Percentiles rank a stretch among this genome's conserved stretches.
Evolutionary conservation across 2,113 vertebrate species (phyloP).

Genomic region (Microcebus murinus): DNA sequence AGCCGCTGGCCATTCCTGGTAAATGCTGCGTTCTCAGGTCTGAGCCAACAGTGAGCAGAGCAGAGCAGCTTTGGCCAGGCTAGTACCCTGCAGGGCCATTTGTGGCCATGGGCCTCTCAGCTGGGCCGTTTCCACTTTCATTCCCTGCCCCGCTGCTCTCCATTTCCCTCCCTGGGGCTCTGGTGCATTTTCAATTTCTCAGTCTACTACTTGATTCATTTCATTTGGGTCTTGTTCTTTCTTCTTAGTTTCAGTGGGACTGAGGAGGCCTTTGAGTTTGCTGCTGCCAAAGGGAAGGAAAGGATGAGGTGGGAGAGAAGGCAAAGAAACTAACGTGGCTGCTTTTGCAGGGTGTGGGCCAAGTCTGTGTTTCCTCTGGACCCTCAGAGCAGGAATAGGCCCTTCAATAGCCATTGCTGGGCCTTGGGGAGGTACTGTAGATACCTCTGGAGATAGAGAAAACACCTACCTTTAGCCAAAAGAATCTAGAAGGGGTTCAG

Average conservation of each 20-base stretch:
- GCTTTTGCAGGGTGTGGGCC: neutral
- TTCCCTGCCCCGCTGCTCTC: constrained; percentile 17
- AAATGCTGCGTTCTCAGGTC: neutral
- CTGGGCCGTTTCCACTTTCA: constrained; percentile 59
- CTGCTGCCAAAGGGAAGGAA: neutral
- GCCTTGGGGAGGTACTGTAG: neutral
- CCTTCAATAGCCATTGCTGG: neutral
- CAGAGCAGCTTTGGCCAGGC: neutral
- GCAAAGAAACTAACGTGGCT: neutral
- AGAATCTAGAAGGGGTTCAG: neutral
- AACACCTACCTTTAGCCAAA: neutral
- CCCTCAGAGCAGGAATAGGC: neutral
- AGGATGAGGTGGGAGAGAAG: neutral
- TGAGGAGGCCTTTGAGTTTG: neutral
- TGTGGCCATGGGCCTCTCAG: constrained; percentile 55
- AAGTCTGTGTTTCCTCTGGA: neutral
- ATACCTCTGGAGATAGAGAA: neutral
- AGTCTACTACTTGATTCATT: constrained; percentile 37
- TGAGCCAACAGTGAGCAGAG: constrained; percentile 2
- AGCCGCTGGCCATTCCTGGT: neutral
- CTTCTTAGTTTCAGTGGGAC: neutral
- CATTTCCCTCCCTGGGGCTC: neutral
- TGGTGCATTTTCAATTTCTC: constrained; percentile 39
- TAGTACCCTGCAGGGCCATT: constrained; percentile 33
- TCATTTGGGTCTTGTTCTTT: constrained; percentile 54